Base-by-base conservation (phyloP, 2,888 invertebrate species). In the Tenthredo scrophulariae region DNA sequence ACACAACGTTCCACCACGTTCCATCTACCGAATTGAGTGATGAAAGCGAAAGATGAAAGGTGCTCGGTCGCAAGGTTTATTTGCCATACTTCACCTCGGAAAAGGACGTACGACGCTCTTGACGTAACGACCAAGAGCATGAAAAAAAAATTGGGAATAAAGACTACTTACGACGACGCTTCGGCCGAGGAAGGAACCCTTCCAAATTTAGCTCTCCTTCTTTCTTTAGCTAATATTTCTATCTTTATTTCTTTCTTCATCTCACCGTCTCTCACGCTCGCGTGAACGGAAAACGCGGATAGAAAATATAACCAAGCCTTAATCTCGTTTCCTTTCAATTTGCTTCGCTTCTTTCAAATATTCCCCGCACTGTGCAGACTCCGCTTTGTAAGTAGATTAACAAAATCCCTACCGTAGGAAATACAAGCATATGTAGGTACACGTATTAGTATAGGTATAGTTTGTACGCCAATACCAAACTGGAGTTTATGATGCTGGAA, bases 321-420 rank as follows among this genome's bases (percentile, higher is more conserved):
- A 80, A 80, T 80, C 80, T 80, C 80, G 80, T 80, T 80, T 80
- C 80, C 80, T 80, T 80, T 80, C 80, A 80, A 80, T 62, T 80
- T 80, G 62, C 80, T 62, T 15, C 80, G 80, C 80, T 80, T 80
- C 80, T 80, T 80, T 80, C 80, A 80, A 80, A 80, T 62, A 50
- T 62, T 80, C 80, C 40, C 33, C 80, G 22, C 80, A 22, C 58
- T 62, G 77, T 26, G 40, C 37, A 58, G 58, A 40, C 54, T 80
- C 80, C 22, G 29, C 40, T 80, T 62, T 62, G 80, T 80, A 80
- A 58, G 80, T 80, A 80, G 80, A 80, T 80, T 80, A 80, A 80
- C 80, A 37, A 80, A 80, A 80, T 80, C 80, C 80, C 80, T 58
- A 77, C 77, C 54, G 72, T 54, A 29, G 15, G 50, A 77, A n/a